Evolutionary conservation across 2,888 invertebrate species (phyloP).

Genomic region (Linnaemya vulpina): DNA sequence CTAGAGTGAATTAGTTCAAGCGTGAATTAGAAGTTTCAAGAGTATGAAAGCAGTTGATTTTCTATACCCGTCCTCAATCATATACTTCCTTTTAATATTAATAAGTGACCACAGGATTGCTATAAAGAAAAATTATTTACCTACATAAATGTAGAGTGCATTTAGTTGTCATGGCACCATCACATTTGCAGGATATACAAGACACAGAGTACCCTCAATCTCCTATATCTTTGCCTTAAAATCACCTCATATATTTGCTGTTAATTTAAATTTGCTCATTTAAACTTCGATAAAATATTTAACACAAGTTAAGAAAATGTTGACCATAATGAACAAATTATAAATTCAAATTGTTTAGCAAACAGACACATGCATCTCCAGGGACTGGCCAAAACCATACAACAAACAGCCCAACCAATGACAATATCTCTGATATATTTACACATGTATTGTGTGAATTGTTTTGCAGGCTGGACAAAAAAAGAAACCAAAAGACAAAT

Average conservation of each 20-base stretch:
- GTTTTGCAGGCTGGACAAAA: background rate
- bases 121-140: no score
- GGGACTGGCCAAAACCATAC: conserved; percentile 31
- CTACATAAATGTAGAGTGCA: no score
- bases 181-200: background rate
- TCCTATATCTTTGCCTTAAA: background rate
- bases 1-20: no score
- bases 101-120: no score
- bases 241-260: background rate
- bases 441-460: background rate
- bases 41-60: no score
- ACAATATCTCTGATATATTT: conserved; percentile 41
- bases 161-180: no score
- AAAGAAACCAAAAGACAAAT: conserved; percentile 67
- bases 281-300: conserved; percentile 65
- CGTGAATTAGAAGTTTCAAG: no score
- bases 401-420: conserved; percentile 55
- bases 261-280: conserved; percentile 56
- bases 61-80: no score
- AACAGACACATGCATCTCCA: conserved; percentile 49
- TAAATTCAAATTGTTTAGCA: conserved; percentile 67
- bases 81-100: no score
- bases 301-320: conserved; percentile 47
- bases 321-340: conserved; percentile 63
- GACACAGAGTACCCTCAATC: background rate